Percentiles rank a stretch among this genome's conserved stretches.
phyloP scores from a whole-genome alignment of 1,140 invertebrate genomes.

The Drosophila parvula region DNA sequence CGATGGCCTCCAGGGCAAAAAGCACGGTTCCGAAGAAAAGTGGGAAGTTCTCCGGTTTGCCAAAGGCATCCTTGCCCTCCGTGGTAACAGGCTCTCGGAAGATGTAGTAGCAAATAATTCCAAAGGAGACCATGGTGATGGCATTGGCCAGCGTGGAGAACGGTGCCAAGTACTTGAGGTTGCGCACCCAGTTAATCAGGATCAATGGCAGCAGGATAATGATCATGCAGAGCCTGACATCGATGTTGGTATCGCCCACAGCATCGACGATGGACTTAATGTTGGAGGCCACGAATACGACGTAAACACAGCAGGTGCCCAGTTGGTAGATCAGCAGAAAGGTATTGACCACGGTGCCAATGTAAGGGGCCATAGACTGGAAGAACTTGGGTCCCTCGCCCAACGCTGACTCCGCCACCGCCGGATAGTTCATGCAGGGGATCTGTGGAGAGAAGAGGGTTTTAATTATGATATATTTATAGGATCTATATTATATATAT shows the following conservation, averaged over 20 bases:
- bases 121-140: slow-evolving; percentile 87
- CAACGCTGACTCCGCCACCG: slow-evolving; percentile 88
- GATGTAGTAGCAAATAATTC: slow-evolving; percentile 89
- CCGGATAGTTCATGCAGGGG: slow-evolving; percentile 89
- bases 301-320: slow-evolving; percentile 95
- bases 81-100: slow-evolving; percentile 85
- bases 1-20: slow-evolving; percentile 92
- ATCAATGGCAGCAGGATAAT: slow-evolving; percentile 89
- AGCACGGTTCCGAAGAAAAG: slow-evolving; percentile 91
- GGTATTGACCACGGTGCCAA: slow-evolving; percentile 87
- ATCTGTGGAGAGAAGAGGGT: slow-evolving; percentile 75
- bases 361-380: slow-evolving; percentile 86
- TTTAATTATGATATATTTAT: neutral
- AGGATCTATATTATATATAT: no score
- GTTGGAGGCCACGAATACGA: slow-evolving; percentile 92
- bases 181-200: slow-evolving; percentile 88
- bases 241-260: slow-evolving; percentile 78
- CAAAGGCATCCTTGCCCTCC: slow-evolving; percentile 85
- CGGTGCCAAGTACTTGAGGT: slow-evolving; percentile 90
- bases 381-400: slow-evolving; percentile 88
- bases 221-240: slow-evolving; percentile 87
- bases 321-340: slow-evolving; percentile 93
- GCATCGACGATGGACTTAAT: slow-evolving; percentile 86
- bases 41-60: slow-evolving; percentile 85
- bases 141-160: slow-evolving; percentile 90